Base-by-base conservation (phyloP, 2,113 vertebrate genomes). In the Typhlomys cinereus region DNA sequence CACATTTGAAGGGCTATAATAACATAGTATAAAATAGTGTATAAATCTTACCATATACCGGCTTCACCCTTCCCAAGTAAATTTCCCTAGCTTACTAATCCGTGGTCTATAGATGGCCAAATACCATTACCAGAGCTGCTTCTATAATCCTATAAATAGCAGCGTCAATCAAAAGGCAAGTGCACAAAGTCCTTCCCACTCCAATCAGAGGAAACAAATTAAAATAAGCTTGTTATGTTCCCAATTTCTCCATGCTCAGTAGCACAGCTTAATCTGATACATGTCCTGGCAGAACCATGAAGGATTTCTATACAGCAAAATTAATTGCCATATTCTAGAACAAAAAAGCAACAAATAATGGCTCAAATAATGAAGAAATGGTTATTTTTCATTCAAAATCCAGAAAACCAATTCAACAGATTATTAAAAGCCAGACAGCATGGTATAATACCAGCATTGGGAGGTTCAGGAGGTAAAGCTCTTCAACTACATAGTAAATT, bases 351-450 rank as follows among this genome's bases (percentile, higher is more conserved):
- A 44, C 20, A 88, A n/a, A 70, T 7, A 59, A 9, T 64, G 50
- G 84, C 52, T 92, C 31, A 89, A 80, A 34, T 64, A 84, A 80
- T 10, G 52, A 87, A 92, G n/a, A 83, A 88, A 92, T 57, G 36
- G 17, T 12, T 11, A 76, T 64, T 78, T 81, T 90, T 89, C 69
- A 88, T 48, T 31, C 7, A 67, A 36, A 18, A 69, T 52, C n/a
- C 44, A 92, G 27, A 41, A 91, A 62, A 80, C 44, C 89, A 84
- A 81, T 70, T 54, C 54, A 90, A 90, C 54, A 94, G 88, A 92
- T 79, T 29, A 7, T 27, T 54, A 18, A 5, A 93, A 92, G 62
- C 62, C n/a, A 83, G 23, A 34, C 62, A 11, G 50, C 20, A 50
- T 18, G 62, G 27, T 8, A 83, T 66, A 66, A 82, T 34, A 3